Conservation (phyloP, 2,113 vertebrate genomes). For the Triplophysa rosa region DNA sequence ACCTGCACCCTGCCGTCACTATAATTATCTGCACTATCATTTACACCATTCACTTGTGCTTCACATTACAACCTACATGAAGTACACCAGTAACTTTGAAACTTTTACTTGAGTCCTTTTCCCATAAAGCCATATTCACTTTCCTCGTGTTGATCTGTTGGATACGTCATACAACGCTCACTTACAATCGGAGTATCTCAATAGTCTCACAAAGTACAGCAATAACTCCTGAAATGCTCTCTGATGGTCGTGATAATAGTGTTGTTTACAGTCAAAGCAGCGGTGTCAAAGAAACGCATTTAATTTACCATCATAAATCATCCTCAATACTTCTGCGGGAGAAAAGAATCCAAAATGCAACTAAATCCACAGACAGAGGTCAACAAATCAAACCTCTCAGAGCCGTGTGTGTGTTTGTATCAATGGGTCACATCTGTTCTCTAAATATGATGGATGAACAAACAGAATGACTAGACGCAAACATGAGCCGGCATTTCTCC, state of each 20-base stretch:
- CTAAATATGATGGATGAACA: neutral
- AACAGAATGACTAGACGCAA: neutral
- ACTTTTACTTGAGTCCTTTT: too few relatives aligned
- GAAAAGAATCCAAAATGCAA: constrained; percentile 1
- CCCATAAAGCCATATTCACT: too few relatives aligned
- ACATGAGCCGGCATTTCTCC: neutral
- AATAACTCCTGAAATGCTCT: neutral
- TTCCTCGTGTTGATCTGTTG: too few relatives aligned
- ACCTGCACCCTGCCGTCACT: too few relatives aligned
- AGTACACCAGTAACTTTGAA: too few relatives aligned
- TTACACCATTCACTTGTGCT: too few relatives aligned
- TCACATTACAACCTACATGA: too few relatives aligned
- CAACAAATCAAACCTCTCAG: constrained; percentile 18
- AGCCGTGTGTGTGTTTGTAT: constrained; percentile 10
- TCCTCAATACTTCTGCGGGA: neutral
- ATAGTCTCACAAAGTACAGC: neutral
- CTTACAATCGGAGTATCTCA: neutral
- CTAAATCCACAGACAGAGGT: neutral
- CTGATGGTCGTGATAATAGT: neutral
- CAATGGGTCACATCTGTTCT: neutral
- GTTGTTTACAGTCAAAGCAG: neutral
- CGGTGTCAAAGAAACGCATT: neutral
- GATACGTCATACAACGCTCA: neutral
- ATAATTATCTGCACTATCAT: too few relatives aligned
- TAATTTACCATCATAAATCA: constrained; percentile 13